phyloP scores from a whole-genome alignment of 2,888 invertebrate species.

The Vannuccia rotundouncinata region DNA sequence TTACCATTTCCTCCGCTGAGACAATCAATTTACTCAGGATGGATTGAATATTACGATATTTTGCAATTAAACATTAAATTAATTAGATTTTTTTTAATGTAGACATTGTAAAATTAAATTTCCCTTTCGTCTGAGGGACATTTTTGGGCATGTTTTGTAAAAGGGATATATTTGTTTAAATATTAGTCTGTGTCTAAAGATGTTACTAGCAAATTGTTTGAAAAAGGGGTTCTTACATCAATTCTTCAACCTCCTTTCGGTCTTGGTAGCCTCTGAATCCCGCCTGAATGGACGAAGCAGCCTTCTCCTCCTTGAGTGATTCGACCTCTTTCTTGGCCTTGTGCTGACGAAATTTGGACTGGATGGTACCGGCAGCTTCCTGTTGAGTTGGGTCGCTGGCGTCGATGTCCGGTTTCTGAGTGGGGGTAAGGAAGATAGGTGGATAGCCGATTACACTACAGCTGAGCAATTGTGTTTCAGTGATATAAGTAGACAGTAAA shows the following conservation, averaged over 20 bases:
- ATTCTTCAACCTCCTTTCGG: constrained; percentile 16
- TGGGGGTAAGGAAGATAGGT: constrained; percentile 25
- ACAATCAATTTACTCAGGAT: no score
- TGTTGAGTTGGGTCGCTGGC: constrained; percentile 49
- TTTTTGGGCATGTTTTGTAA: no score
- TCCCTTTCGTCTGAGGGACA: not conserved
- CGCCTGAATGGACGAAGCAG: constrained; percentile 47
- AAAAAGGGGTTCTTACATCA: not conserved
- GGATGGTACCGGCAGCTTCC: constrained; percentile 51
- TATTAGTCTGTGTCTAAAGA: no score
- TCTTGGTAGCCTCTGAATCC: constrained; percentile 43
- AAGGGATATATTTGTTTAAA: no score
- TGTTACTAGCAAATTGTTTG: not conserved
- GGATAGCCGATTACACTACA: no score
- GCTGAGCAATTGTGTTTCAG: no score
- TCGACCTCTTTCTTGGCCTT: constrained; percentile 46
- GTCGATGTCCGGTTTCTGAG: constrained; percentile 49
- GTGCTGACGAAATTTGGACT: constrained; percentile 52
- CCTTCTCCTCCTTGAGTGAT: constrained; percentile 39
- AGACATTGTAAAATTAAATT: not conserved
- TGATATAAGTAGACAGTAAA: no score
- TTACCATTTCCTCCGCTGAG: no score
- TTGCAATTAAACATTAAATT: not conserved
- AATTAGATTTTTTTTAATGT: not conserved
- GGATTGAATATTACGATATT: no score